Conservation (phyloP, 2,888 invertebrate species). For the Nephrotoma guestfalica region DNA sequence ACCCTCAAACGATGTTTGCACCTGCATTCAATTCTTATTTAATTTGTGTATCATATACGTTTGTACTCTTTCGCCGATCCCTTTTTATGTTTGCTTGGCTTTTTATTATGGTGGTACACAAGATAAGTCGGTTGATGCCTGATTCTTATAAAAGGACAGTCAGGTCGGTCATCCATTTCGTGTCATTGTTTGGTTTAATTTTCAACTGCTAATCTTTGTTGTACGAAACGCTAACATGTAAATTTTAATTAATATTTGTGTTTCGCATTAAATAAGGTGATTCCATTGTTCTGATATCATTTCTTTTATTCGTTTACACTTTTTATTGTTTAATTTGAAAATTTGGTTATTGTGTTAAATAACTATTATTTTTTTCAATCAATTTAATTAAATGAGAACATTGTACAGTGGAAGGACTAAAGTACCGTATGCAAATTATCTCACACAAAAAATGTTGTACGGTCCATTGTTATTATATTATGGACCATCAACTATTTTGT, state of each 20-base stretch:
- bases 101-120: not conserved
- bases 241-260: not conserved
- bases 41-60: not conserved
- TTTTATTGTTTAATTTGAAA: not conserved
- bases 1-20: not conserved
- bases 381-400: not conserved
- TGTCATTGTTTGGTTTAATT: not conserved
- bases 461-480: not conserved
- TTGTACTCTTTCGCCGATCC: not conserved
- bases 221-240: not conserved
- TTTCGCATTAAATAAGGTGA: not conserved
- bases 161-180: no score
- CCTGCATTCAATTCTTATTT: not conserved
- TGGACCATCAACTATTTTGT: not conserved
- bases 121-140: not conserved
- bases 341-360: not conserved
- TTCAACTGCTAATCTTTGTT: not conserved
- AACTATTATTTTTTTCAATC: not conserved
- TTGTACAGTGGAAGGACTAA: not conserved
- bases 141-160: no score
- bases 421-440: not conserved
- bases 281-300: not conserved
- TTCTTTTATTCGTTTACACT: not conserved
- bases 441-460: not conserved
- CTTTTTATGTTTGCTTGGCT: not conserved